Evolutionary conservation across 1,140 invertebrate genomes (phyloP).

Genomic region (Drosophila bocqueti): DNA sequence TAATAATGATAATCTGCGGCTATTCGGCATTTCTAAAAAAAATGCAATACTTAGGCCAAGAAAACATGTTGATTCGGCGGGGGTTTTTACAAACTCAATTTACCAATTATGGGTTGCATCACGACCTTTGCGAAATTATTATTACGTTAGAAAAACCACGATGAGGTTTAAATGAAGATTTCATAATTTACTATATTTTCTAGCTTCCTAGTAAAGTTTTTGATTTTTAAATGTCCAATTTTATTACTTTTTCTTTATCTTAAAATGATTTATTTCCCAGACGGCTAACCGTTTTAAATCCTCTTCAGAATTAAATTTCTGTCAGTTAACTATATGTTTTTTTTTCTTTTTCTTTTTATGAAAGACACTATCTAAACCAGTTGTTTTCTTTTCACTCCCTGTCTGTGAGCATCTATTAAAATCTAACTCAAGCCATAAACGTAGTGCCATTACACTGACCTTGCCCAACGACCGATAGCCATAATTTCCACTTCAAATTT

Average conservation of each 20-base stretch:
- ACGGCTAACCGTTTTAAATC: too few species aligned
- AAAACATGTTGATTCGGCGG: neutral
- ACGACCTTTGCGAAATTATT: conserved; percentile 25
- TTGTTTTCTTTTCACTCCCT: neutral
- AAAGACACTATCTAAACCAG: neutral
- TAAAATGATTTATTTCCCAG: too few species aligned
- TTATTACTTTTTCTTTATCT: too few species aligned
- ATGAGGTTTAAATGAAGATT: neutral
- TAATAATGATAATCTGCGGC: conserved; percentile 15
- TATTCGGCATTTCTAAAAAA: conserved; percentile 1
- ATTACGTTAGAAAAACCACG: conserved; percentile 18
- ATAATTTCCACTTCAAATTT: conserved; percentile 27
- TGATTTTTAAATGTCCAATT: neutral
- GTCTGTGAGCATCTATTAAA: neutral
- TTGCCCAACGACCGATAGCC: conserved; percentile 20
- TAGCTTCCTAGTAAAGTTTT: neutral
- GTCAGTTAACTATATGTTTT: too few species aligned
- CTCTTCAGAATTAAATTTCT: too few species aligned
- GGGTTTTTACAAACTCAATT: conserved; percentile 2
- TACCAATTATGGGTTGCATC: conserved; percentile 10
- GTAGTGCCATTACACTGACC: conserved; percentile 12
- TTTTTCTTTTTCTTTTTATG: neutral
- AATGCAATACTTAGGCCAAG: neutral
- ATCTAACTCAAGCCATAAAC: neutral
- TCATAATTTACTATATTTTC: neutral